Evolutionary conservation across 1,140 invertebrate species (phyloP).

Genomic region (Eciton burchellii): DNA sequence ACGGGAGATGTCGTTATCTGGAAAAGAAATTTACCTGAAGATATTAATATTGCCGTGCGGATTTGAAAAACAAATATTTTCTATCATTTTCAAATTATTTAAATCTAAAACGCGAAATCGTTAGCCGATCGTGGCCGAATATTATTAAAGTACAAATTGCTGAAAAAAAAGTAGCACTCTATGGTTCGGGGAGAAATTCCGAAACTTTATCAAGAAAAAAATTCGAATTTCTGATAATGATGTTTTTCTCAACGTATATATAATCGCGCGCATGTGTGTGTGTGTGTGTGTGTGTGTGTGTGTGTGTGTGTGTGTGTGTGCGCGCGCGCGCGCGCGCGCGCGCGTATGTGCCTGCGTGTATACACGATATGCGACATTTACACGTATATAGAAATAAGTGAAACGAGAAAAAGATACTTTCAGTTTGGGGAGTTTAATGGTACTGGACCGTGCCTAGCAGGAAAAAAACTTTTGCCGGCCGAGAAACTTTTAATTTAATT

Average conservation of each 20-base stretch:
- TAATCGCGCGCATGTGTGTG: not conserved
- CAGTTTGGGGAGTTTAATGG: conserved; percentile 28
- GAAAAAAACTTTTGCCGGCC: conserved; percentile 41
- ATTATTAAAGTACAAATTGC: not conserved
- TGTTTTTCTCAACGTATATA: conserved; percentile 22
- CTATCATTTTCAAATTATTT: not conserved
- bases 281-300: too few relatives aligned
- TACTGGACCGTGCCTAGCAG: conserved; percentile 44
- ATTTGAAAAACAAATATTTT: not conserved
- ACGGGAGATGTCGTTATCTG: not conserved
- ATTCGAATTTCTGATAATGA: not conserved
- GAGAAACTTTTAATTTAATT: conserved; percentile 59
- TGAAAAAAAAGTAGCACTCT: not conserved
- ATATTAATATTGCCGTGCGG: not conserved
- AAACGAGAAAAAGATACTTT: conserved; percentile 50
- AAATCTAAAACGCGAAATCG: conserved; percentile 2
- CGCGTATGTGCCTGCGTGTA: too few relatives aligned
- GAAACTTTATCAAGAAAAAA: conserved; percentile 14
- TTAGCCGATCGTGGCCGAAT: not conserved
- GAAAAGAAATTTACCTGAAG: not conserved
- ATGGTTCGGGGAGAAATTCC: not conserved
- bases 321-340: not conserved
- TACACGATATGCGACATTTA: too few relatives aligned
- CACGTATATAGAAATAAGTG: too few relatives aligned
- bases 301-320: not conserved